Base-by-base conservation (phyloP, 2,888 invertebrate genomes). In the Scrobipalpa costella region DNA sequence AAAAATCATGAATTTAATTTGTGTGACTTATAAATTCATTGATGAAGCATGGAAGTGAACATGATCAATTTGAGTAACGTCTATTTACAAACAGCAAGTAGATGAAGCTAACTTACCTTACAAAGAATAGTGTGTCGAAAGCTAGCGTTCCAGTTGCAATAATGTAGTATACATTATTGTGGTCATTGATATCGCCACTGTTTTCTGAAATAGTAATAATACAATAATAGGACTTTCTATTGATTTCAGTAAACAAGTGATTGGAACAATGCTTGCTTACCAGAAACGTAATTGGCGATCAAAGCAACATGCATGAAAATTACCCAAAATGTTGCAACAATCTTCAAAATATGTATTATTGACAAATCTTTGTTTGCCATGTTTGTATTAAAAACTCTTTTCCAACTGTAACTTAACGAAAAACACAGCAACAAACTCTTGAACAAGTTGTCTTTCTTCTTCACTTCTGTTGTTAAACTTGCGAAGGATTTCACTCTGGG, bases 251-350 rank as follows among this genome's bases (percentile, higher is more conserved):
- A n/a, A 34, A 17, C 27, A 44, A 7, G 9, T 13, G 7, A 40
- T 17, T 52, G 34, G n/a, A n/a, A 44, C 1, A 13, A 52, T 61
- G 27, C 33, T 71, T n/a, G 21, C 27, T 71, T 78, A 93, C 93
- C 93, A 79, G 94, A 93, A 77, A 94, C 92, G 81, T 94, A 94
- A 76, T 93, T 94, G 19, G 94, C 92, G 15, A 94, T 88, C 38
- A 94, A 92, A 50, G 93, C 89, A 0, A 94, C 92, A 71, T 94
- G 94, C 7, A 93, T 88, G 64, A 93, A 90, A 67, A 95, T 93
- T 8, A 95, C 92, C 93, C 95, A 94, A 57, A 94, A 85, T 67
- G 95, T 93, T 55, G 94, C 93, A 3, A 94, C 74, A 15, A 94
- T 92, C 75, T 93, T 93, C 66, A 95, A 76, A 0, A 93, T 92